Conservation (phyloP, 2,113 vertebrate genomes). For the Dipodomys stephensi region DNA sequence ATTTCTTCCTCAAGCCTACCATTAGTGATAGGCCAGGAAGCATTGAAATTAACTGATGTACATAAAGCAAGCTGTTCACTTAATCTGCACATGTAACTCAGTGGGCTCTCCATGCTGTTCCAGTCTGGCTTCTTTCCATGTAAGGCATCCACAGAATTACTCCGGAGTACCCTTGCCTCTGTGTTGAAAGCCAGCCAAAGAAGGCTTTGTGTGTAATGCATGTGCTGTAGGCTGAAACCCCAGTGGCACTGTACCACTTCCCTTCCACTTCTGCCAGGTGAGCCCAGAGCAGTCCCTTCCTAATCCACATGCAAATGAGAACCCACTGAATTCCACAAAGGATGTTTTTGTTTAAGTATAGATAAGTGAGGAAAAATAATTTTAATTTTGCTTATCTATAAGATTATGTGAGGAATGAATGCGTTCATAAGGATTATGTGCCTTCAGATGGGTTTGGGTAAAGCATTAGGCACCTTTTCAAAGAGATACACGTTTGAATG, state of each 20-base stretch:
- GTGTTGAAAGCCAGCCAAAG: constrained; percentile 83
- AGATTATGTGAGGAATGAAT: constrained; percentile 30
- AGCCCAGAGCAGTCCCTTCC: constrained; percentile 67
- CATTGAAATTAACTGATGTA: constrained; percentile 84
- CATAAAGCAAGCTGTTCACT: constrained; percentile 86
- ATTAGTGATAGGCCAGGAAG: constrained; percentile 73
- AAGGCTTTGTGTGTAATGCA: constrained; percentile 84
- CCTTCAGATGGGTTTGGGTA: constrained; percentile 65
- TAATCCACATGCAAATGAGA: constrained; percentile 13
- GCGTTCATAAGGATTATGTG: constrained; percentile 18
- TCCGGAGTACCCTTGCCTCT: constrained; percentile 84
- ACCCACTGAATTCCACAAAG: constrained; percentile 58
- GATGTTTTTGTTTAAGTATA: constrained; percentile 9
- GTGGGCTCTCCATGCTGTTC: constrained; percentile 84
- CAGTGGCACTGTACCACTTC: constrained; percentile 18
- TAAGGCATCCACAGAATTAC: constrained; percentile 85
- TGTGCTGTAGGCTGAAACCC: constrained; percentile 72
- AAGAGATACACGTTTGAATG: not conserved
- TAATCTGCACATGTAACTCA: constrained; percentile 87
- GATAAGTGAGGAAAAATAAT: constrained; percentile 68
- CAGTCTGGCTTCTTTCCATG: constrained; percentile 86
- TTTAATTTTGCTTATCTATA: constrained; percentile 64
- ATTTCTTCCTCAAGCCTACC: constrained; percentile 73
- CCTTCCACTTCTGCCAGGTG: constrained; percentile 81
- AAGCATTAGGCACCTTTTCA: constrained; percentile 40